phyloP scores from a whole-genome alignment of 2,113 vertebrate genomes.

The Casuarius casuarius region DNA sequence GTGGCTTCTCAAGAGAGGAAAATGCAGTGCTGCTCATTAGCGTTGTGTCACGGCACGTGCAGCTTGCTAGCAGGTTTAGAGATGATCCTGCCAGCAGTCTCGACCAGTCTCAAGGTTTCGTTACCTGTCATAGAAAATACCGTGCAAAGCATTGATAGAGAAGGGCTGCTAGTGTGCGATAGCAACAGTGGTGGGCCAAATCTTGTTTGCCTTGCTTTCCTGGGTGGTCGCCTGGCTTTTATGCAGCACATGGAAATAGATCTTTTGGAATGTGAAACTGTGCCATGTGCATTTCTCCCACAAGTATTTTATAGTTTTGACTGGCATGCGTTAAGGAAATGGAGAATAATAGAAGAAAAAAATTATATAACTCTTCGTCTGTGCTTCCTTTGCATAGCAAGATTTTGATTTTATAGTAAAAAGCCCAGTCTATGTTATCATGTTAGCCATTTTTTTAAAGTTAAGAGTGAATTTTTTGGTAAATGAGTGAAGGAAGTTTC shows the following conservation, averaged over 20 bases:
- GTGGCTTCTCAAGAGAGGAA: not conserved
- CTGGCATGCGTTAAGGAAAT: constrained; percentile 47
- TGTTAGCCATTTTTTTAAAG: constrained; percentile 38
- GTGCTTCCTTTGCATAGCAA: constrained; percentile 55
- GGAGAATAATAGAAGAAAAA: constrained; percentile 62
- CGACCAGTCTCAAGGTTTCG: fast-evolving
- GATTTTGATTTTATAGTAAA: constrained; percentile 56
- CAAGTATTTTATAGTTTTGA: constrained; percentile 69
- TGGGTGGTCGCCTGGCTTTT: constrained; percentile 42
- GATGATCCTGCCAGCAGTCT: not conserved
- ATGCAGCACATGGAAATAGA: constrained; percentile 22
- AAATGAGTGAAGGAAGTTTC: not conserved
- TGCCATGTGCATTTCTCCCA: constrained; percentile 54
- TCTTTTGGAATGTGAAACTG: constrained; percentile 36
- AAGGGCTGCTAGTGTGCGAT: not conserved
- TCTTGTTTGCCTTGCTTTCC: not conserved
- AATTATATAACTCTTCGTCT: constrained; percentile 50
- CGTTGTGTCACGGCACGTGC: not conserved
- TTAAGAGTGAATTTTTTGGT: constrained; percentile 27
- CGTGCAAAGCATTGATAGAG: not conserved
- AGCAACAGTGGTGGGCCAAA: constrained; percentile 12
- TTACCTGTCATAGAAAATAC: not conserved
- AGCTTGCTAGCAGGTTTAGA: not conserved
- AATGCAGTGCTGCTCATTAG: not conserved
- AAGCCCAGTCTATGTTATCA: not conserved